phyloP scores from a whole-genome alignment of 2,888 invertebrate genomes.

The Endomychus coccineus region DNA sequence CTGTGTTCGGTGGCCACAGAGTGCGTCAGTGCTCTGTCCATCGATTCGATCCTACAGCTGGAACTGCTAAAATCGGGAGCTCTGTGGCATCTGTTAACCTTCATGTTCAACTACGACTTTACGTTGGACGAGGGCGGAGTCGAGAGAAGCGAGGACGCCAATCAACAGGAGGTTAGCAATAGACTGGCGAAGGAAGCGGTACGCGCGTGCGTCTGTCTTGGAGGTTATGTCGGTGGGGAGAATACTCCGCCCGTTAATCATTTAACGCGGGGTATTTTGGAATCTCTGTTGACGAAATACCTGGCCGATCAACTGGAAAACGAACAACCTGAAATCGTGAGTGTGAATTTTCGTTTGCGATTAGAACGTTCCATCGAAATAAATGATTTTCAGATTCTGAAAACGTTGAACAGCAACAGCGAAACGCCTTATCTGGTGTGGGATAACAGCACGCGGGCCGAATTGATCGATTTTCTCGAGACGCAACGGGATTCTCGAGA shows the following conservation, averaged over 20 bases:
- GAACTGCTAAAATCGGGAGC: slow-evolving; percentile 79
- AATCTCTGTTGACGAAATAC: slow-evolving; percentile 78
- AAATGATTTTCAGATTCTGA: slow-evolving; percentile 67
- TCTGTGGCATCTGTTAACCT: slow-evolving; percentile 83
- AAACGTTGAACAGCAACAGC: slow-evolving; percentile 92
- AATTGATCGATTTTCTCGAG: slow-evolving; percentile 81
- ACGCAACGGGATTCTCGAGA: slow-evolving; percentile 51
- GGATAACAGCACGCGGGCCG: slow-evolving; percentile 95
- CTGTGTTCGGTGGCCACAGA: slow-evolving; percentile 83
- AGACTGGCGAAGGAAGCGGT: slow-evolving; percentile 83
- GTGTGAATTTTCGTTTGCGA: no score
- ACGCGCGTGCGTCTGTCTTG: slow-evolving; percentile 74
- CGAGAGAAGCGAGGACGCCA: slow-evolving; percentile 72
- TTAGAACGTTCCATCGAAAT: no score
- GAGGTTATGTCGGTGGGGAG: slow-evolving; percentile 54
- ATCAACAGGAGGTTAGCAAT: slow-evolving; percentile 90
- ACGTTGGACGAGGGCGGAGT: slow-evolving; percentile 96
- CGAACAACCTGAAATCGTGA: slow-evolving; percentile 65
- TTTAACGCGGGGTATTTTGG: slow-evolving; percentile 50
- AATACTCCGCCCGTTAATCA: slow-evolving; percentile 50
- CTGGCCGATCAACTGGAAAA: slow-evolving; percentile 69
- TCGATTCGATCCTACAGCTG: slow-evolving; percentile 80
- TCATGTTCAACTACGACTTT: slow-evolving; percentile 92
- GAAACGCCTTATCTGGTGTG: slow-evolving; percentile 95
- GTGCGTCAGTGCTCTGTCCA: slow-evolving; percentile 79